phyloP scores from a whole-genome alignment of 2,888 invertebrate genomes.

The Melanostoma scalare region DNA sequence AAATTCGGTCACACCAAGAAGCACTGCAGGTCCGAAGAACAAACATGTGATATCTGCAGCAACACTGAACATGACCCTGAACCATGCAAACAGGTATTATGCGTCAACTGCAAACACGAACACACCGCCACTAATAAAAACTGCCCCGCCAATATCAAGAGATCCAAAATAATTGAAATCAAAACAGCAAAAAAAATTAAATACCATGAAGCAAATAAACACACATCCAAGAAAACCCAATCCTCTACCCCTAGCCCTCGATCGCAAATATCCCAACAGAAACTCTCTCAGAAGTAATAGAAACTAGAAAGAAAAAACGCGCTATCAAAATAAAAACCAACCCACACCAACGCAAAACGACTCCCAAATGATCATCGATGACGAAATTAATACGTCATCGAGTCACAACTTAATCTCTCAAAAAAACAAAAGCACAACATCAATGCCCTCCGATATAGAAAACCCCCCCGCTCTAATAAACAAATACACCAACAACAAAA shows the following conservation, averaged over 20 bases:
- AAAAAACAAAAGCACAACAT: neutral
- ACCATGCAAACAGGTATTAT: constrained; percentile 1
- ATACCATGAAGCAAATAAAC: neutral
- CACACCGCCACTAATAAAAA: neutral
- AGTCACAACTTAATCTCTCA: neutral
- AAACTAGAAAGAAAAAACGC: neutral
- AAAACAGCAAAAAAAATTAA: constrained; percentile 8
- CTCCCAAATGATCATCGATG: neutral
- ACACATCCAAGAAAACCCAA: neutral
- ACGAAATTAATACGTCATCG: neutral
- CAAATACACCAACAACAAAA: constrained; percentile 11
- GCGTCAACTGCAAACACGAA: constrained; percentile 1
- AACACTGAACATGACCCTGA: neutral
- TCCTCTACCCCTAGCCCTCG: neutral
- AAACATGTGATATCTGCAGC: constrained; percentile 3
- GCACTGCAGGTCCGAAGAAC: constrained; percentile 9
- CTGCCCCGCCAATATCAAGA: neutral
- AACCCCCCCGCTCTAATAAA: neutral
- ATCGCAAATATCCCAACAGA: neutral
- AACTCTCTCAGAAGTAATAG: neutral
- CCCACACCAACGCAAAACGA: neutral
- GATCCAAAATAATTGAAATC: constrained; percentile 4
- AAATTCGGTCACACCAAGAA: constrained; percentile 44
- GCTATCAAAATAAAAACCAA: neutral
- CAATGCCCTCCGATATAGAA: neutral